Percentiles rank a stretch among this genome's conserved stretches.
Conservation (phyloP, 2,888 invertebrate species). For the Isoperla grammatica region DNA sequence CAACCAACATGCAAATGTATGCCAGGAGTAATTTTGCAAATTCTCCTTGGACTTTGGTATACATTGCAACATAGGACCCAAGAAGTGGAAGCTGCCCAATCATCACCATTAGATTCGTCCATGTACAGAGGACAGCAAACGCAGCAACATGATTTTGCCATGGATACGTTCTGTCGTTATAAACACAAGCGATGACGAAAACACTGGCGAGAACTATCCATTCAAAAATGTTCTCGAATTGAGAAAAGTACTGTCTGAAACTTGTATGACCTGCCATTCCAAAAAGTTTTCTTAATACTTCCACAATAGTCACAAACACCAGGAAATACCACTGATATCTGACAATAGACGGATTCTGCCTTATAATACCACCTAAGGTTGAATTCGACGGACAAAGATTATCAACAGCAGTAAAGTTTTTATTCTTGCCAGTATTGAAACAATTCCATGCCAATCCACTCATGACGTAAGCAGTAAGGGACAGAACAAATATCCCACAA, state of each 20-base stretch:
- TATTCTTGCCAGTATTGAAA: background rate
- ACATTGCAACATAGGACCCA: slow-evolving; percentile 48
- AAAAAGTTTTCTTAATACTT: slow-evolving; percentile 42
- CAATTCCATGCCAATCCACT: slow-evolving; percentile 5
- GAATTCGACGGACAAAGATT: slow-evolving; percentile 38
- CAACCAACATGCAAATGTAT: slow-evolving; percentile 44
- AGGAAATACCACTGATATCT: slow-evolving; percentile 40
- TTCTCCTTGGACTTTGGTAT: slow-evolving; percentile 44
- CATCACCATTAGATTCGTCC: slow-evolving; percentile 45
- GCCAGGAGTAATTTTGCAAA: slow-evolving; percentile 44
- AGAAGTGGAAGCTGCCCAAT: slow-evolving; percentile 46
- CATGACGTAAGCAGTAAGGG: slow-evolving; percentile 40
- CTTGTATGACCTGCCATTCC: slow-evolving; percentile 42
- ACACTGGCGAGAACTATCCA: slow-evolving; percentile 40
- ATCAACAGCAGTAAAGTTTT: background rate
- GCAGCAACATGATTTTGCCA: slow-evolving; percentile 45
- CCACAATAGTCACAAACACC: slow-evolving; percentile 39
- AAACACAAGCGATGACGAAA: slow-evolving; percentile 41
- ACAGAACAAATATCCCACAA: slow-evolving; percentile 41
- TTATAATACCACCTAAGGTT: slow-evolving; percentile 38
- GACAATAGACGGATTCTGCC: slow-evolving; percentile 36
- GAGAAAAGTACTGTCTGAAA: slow-evolving; percentile 41
- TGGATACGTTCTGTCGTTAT: slow-evolving; percentile 40
- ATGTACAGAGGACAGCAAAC: slow-evolving; percentile 43
- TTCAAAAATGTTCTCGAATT: slow-evolving; percentile 43